Base-by-base conservation (phyloP, 2,113 vertebrate genomes). In the Hucho hucho region DNA sequence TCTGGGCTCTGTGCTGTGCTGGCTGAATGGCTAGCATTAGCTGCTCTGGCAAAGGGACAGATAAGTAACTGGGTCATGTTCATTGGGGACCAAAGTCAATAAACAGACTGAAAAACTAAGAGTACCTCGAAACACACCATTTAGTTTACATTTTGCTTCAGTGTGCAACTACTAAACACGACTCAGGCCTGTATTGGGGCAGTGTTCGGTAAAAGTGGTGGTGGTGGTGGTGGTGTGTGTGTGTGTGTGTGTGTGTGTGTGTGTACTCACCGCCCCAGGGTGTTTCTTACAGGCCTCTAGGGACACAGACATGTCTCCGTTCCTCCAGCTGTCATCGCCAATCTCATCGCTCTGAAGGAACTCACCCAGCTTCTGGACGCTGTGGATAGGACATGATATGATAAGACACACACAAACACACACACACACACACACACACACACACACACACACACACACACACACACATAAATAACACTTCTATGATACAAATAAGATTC, bases 311-410 rank as follows among this genome's bases (percentile, higher is more conserved):
- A 92, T 87, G 70, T 98, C 95, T 1, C 93, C 96, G 0, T 93
- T 94, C 81, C 95, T 92, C 95, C 96, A 97, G 87, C 94, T 95
- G 91, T 98, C 97, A 12, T 96, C 96, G 65, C 96, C 95, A 70
- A 99, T 98, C 92, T 99, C 97, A 75, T 98, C 97, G 69, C 98
- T 98, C 84, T 97, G 87, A 25, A 99, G 95, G 85, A 99, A 99
- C 85, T 98, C 97, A 7, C 96, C 95, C 69, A 99, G 90, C 87
- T 98, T 99, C 88, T 99, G 96, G 28, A 98, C 97, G 63, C 98
- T 99, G 49, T 18, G 49, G 49, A 53, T 5, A 53, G 49, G 16
- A 53, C 16, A 18, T 0, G 14, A 49, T 49, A 61, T 46, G 25
- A 72, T 24, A 79, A 25, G 25, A 59, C 43, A 49, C 61, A 14